Evolutionary conservation across 2,888 invertebrate species (phyloP).

Genomic region (Micoletzkya japonica): DNA sequence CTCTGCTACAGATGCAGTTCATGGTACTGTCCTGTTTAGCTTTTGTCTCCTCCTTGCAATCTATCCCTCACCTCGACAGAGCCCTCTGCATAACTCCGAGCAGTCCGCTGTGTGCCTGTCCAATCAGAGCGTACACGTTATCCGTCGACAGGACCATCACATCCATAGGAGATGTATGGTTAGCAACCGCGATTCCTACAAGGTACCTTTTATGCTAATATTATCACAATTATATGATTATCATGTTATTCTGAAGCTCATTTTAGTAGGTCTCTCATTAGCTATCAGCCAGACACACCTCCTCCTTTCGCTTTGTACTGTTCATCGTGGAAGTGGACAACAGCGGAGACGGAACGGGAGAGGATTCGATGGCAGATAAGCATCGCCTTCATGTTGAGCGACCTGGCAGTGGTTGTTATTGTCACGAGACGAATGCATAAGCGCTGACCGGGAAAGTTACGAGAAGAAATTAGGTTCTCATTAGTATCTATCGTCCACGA

Average conservation of each 20-base stretch:
- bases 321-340: conserved; percentile 68
- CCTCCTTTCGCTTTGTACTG: conserved; percentile 36
- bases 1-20: not conserved
- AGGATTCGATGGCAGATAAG: conserved; percentile 80
- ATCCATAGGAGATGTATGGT: conserved; percentile 92
- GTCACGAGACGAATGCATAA: no score
- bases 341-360: conserved; percentile 76
- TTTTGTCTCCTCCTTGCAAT: not conserved
- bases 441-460: no score
- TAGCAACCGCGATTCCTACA: conserved; percentile 86
- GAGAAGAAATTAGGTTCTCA: no score
- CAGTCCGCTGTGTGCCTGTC: conserved; percentile 91
- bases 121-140: conserved; percentile 89
- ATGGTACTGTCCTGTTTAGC: not conserved
- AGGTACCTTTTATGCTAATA: not conserved
- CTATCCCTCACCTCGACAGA: conserved; percentile 17
- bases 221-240: no score
- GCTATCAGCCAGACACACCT: not conserved
- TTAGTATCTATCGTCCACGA: no score
- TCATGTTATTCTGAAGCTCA: no score
- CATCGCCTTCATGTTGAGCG: conserved; percentile 74
- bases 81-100: conserved; percentile 71
- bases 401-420: no score
- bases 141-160: conserved; percentile 83
- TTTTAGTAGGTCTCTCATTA: no score